Base-by-base conservation (phyloP, 2,113 vertebrate species). In the Acrocephalus arundinaceus region DNA sequence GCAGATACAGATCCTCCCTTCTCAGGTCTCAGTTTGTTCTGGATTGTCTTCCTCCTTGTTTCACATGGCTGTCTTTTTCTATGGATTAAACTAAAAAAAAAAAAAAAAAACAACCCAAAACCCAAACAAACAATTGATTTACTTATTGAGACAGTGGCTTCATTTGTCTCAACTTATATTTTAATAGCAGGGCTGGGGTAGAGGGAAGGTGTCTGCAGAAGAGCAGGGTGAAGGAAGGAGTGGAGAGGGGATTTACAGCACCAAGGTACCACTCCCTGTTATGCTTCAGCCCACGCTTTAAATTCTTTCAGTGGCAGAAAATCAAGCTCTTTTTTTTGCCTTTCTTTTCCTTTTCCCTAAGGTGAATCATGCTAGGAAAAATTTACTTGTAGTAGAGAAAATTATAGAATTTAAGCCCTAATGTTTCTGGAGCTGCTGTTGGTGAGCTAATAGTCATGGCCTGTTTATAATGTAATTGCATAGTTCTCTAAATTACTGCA, bases 341-440 rank as follows among this genome's bases (percentile, higher is more conserved):
- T 25, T 2, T 3, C 25, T 15, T 71, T 30, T 25, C 6, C 8
- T 55, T 82, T 52, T 15, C 17, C 49, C 48, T 76, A 48, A 87
- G 58, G 63, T 95, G 80, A 97, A 67, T 87, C 86, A 77, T 54
- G 33, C 37, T 93, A 70, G 87, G 87, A 96, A 95, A 95, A 91
- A 92, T 9, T 81, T 85, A 67, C 61, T 84, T 61, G n/a, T 57
- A 43, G 23, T 91, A 68, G 75, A 78, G 45, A 87, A 61, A 87
- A 92, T 74, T 7, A 57, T 15, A 80, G 55, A 94, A 85, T 81
- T 94, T 80, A 81, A 90, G 49, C 27, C 28, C 45, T 87, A 49
- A 59, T 71, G 45, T 90, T 83, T 81, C 72, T 80, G 79, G 49
- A 77, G 61, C 67, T 93, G 85, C 75, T 83, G 33, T 0, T 88